Percentiles rank a stretch among this genome's conserved stretches.
These are phyloP conservation scores for Aquatica leii DNA, from an alignment of 2,888 invertebrate genomes.

Conservation along the genomic window DNA sequence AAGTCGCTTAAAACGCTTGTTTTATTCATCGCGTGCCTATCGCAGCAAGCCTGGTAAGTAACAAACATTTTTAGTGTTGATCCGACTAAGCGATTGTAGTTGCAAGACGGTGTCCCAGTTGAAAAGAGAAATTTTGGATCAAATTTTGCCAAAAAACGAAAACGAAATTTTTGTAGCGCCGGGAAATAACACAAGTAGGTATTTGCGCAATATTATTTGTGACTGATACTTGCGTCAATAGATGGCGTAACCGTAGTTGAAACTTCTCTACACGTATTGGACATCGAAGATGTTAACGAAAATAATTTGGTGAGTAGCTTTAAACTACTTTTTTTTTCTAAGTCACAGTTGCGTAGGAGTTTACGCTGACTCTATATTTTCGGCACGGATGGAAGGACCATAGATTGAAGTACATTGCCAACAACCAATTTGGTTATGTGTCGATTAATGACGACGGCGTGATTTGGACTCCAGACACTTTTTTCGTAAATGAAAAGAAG, in stretches of 20 bases:
- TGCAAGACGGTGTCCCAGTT: constrained; percentile 6
- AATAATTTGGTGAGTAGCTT: constrained; percentile 16
- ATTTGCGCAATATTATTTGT: background rate
- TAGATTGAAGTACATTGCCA: constrained; percentile 18
- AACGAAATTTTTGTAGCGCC: constrained; percentile 21
- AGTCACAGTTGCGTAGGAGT: constrained; percentile 24
- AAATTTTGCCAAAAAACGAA: constrained; percentile 16
- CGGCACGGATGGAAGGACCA: constrained; percentile 26
- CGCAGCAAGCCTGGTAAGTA: background rate
- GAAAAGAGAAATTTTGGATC: constrained; percentile 22
- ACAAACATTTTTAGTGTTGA: background rate
- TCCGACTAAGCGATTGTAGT: background rate
- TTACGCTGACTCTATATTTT: constrained; percentile 6
- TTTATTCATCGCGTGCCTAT: background rate
- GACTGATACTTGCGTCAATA: constrained; percentile 2
- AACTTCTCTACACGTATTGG: constrained; percentile 9
- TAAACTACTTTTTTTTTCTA: background rate
- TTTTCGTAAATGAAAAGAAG: constrained; percentile 21
- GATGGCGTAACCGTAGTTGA: constrained; percentile 15
- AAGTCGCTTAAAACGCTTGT: background rate
- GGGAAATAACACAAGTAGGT: constrained; percentile 18
- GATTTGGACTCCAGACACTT: constrained; percentile 30
- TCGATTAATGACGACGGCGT: constrained; percentile 10
- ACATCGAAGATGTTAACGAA: constrained; percentile 22
- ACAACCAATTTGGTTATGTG: constrained; percentile 14